A percentile compares a stretch with the other conserved stretches of the same genome.
Conservation (phyloP, 1,140 invertebrate genomes). For the Camponotus floridanus region DNA sequence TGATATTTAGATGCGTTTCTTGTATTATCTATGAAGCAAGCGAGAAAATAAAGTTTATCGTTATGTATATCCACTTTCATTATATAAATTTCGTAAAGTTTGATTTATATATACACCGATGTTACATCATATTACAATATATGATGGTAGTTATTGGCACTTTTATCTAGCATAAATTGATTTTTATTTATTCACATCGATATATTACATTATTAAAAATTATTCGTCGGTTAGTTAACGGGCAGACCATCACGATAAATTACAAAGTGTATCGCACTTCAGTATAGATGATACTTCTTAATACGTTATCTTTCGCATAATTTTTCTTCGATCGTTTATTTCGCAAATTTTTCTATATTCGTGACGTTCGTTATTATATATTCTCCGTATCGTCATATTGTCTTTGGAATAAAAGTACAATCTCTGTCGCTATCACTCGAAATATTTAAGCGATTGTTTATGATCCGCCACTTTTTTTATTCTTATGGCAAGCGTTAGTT, state of each 20-base stretch:
- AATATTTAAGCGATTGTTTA: conserved; percentile 25
- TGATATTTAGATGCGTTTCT: conserved; percentile 48
- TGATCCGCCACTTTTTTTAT: conserved; percentile 36
- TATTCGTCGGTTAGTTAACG: conserved; percentile 75
- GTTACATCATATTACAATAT: neutral
- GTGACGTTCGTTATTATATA: conserved; percentile 7
- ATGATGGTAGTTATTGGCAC: neutral
- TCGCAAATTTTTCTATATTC: conserved; percentile 18
- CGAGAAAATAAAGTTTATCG: conserved; percentile 26
- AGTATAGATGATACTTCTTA: conserved; percentile 4
- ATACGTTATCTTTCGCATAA: neutral
- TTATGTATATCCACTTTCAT: conserved; percentile 39
- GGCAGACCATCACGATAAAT: conserved; percentile 71
- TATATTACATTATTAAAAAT: conserved; percentile 82
- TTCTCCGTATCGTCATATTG: neutral
- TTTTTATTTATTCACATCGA: conserved; percentile 77
- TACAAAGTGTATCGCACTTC: conserved; percentile 69
- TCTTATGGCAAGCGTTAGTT: conserved; percentile 53
- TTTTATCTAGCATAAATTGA: conserved; percentile 20
- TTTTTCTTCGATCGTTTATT: conserved; percentile 37
- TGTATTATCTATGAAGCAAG: conserved; percentile 43
- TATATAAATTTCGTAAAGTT: conserved; percentile 13
- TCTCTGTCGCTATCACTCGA: conserved; percentile 19
- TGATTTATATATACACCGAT: neutral
- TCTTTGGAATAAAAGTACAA: conserved; percentile 6